These are phyloP conservation scores for Diachrysia chrysitis DNA, from an alignment of 2,888 invertebrate species.

Conservation along the genomic window DNA sequence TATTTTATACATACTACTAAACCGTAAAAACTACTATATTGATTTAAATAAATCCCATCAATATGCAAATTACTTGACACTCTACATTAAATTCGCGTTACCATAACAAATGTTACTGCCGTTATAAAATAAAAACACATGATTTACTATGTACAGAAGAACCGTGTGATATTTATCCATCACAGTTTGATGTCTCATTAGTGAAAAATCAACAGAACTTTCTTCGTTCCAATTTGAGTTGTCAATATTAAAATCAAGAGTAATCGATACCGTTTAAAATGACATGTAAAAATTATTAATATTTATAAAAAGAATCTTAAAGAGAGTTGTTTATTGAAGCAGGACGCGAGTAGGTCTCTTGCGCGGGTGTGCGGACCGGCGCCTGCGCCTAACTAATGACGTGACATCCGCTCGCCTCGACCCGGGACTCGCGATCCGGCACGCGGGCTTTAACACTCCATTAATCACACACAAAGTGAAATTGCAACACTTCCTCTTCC, in stretches of 20 bases:
- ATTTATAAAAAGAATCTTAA: slow-evolving; percentile 18
- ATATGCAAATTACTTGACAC: slow-evolving; percentile 40
- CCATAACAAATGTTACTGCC: slow-evolving; percentile 48
- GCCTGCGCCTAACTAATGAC: slow-evolving; percentile 50
- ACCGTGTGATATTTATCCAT: slow-evolving; percentile 58
- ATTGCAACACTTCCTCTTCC: slow-evolving; percentile 50
- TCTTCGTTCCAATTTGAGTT: slow-evolving; percentile 72
- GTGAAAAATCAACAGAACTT: slow-evolving; percentile 73
- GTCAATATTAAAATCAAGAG: slow-evolving; percentile 56
- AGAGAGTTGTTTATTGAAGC: slow-evolving; percentile 32
- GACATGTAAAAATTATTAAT: slow-evolving; percentile 56
- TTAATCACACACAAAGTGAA: slow-evolving; percentile 64
- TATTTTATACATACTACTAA: too few species aligned
- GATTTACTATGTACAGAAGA: slow-evolving; percentile 34
- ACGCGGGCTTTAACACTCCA: slow-evolving; percentile 65
- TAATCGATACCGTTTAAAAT: slow-evolving; percentile 62
- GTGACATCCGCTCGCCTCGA: slow-evolving; percentile 53
- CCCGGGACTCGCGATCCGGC: slow-evolving; percentile 42
- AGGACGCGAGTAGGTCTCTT: background rate
- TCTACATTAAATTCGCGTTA: slow-evolving; percentile 46
- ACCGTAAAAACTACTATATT: too few species aligned
- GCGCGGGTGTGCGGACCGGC: slow-evolving; percentile 25
- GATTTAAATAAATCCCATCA: slow-evolving; percentile 26
- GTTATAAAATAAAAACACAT: slow-evolving; percentile 46
- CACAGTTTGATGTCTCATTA: slow-evolving; percentile 51